These are phyloP conservation scores for Melanostoma mellinum DNA, from an alignment of 2,888 invertebrate species.

Conservation along the genomic window DNA sequence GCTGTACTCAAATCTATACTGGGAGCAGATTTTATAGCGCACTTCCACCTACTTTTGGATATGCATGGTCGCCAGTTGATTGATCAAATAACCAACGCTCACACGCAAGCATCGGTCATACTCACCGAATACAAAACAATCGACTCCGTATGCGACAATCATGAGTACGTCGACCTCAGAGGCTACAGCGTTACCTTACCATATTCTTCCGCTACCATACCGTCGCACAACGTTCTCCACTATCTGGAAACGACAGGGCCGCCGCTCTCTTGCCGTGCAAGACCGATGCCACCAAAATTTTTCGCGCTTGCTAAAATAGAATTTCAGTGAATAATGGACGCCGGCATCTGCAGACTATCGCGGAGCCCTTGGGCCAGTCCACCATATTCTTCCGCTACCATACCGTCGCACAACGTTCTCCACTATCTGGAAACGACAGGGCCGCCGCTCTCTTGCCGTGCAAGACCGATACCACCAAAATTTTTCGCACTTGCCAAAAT, in stretches of 20 bases:
- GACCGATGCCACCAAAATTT: conserved; percentile 22
- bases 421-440: too few species aligned
- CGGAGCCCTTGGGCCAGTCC: conserved; percentile 80
- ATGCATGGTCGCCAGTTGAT: conserved; percentile 29
- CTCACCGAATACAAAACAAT: neutral
- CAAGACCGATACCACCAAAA: too few species aligned
- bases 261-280: conserved; percentile 15
- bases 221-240: conserved; percentile 3
- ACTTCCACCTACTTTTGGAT: conserved; percentile 16
- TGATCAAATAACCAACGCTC: conserved; percentile 19
- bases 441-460: too few species aligned
- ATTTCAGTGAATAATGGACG: conserved; percentile 11
- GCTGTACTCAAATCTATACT: conserved; percentile 10
- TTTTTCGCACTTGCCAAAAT: too few species aligned
- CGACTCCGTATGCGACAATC: neutral
- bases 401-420: too few species aligned
- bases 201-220: neutral
- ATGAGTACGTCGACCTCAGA: conserved; percentile 7
- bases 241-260: conserved; percentile 16
- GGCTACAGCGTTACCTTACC: conserved; percentile 8
- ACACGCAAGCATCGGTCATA: conserved; percentile 1
- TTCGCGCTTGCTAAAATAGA: conserved; percentile 9
- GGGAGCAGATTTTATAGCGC: conserved; percentile 27
- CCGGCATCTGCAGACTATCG: conserved; percentile 79
- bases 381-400: too few species aligned